These are phyloP conservation scores for Gymnocypris eckloni DNA, from an alignment of 2,797 vertebrate species.

Conservation along the genomic window DNA sequence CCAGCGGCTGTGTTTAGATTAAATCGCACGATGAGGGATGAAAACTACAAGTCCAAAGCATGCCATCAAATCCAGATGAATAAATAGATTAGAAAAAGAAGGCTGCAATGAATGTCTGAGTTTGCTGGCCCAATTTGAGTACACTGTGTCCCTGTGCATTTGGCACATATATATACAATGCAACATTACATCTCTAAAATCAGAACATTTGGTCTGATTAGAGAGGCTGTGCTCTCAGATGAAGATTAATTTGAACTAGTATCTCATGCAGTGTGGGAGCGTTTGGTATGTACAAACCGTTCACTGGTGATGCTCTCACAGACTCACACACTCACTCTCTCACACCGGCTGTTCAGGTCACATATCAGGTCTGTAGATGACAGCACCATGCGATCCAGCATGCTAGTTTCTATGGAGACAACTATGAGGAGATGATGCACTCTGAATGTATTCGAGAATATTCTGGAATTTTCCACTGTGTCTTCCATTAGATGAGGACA, in stretches of 20 bases:
- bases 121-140: conserved; percentile 31
- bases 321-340: conserved; percentile 29
- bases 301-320: conserved; percentile 2
- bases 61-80: conserved; percentile 42
- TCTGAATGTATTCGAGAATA: conserved; percentile 37
- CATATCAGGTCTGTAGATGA: conserved; percentile 38
- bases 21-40: conserved; percentile 26
- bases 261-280: not conserved
- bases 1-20: conserved; percentile 41
- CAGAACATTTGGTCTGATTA: conserved; percentile 19
- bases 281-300: not conserved
- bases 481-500: not conserved
- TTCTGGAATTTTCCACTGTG: conserved; percentile 46
- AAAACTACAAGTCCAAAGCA: conserved; percentile 34
- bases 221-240: conserved; percentile 3
- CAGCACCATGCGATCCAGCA: conserved; percentile 31
- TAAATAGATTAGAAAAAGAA: conserved; percentile 36
- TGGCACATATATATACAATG: conserved; percentile 11
- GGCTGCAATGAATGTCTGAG: conserved; percentile 14
- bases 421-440: conserved; percentile 36
- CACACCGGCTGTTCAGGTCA: conserved; percentile 24
- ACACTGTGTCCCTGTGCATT: not conserved
- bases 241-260: conserved; percentile 19
- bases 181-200: conserved; percentile 11
- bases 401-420: conserved; percentile 58